Conservation (phyloP, 2,113 vertebrate genomes). For the Gnathonemus echidnorhynchus region DNA sequence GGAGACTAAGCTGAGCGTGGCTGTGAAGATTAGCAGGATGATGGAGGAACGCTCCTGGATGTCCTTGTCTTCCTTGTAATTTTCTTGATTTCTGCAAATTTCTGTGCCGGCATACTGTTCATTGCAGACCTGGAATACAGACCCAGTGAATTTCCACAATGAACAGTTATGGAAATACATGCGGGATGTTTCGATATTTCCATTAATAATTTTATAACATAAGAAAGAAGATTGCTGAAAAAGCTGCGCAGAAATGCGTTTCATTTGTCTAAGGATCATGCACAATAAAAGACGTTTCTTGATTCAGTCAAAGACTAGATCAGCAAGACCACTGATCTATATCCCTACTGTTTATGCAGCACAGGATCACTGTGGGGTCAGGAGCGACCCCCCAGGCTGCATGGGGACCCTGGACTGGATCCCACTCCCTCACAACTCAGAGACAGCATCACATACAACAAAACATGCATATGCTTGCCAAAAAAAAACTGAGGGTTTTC, state of each 20-base stretch:
- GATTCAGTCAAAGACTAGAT: not conserved
- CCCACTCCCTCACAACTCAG: not conserved
- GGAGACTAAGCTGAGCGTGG: slow-evolving; percentile 40
- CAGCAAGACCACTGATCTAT: not conserved
- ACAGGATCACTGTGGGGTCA: not conserved
- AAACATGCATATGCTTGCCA: not conserved
- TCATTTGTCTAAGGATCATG: not conserved
- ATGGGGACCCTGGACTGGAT: not conserved
- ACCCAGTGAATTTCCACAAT: not conserved
- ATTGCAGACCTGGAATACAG: slow-evolving; percentile 41
- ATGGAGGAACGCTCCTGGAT: slow-evolving; percentile 39
- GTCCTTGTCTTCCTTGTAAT: slow-evolving; percentile 28
- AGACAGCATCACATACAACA: not conserved
- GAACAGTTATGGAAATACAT: not conserved
- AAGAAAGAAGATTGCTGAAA: not conserved
- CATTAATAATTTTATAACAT: not conserved
- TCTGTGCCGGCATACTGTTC: slow-evolving; percentile 29
- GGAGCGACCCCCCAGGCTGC: not conserved
- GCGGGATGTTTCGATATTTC: not conserved
- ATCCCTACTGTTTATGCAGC: not conserved
- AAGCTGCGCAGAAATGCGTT: not conserved
- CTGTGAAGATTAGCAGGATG: slow-evolving; percentile 40
- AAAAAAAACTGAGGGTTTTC: not conserved
- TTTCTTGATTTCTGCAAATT: slow-evolving; percentile 29
- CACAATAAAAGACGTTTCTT: not conserved